Percentiles rank a stretch among this genome's conserved stretches.
phyloP scores from a whole-genome alignment of 2,113 vertebrate genomes.

The Ascaphus truei region DNA sequence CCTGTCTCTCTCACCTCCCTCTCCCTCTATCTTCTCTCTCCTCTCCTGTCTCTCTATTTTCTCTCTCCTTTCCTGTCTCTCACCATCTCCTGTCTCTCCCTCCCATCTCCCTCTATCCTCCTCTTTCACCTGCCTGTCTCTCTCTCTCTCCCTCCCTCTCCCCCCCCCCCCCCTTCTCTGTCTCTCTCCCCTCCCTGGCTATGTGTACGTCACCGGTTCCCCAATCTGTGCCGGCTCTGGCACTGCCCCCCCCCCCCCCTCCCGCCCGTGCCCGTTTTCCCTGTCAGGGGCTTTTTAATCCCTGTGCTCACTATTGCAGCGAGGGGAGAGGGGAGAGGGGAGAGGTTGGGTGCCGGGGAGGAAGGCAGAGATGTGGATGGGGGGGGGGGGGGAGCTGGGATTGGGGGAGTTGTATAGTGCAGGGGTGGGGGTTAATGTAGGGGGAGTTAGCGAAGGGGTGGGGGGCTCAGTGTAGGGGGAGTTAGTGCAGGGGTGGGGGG shows the following conservation, averaged over 20 bases:
- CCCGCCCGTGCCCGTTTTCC: conserved; percentile 16
- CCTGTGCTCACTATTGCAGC: conserved; percentile 31
- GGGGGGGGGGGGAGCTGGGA: not conserved
- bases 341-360: not conserved
- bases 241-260: conserved; percentile 9
- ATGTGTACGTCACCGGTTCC: conserved; percentile 44
- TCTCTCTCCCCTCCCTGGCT: not conserved
- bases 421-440: not conserved
- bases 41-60: not conserved
- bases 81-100: not conserved
- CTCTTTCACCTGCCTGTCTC: not conserved
- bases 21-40: not conserved
- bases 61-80: not conserved
- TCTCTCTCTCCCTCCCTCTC: not conserved
- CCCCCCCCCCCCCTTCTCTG: not conserved
- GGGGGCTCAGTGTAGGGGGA: not conserved
- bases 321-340: not conserved
- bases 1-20: not conserved
- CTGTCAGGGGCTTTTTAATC: conserved; percentile 35
- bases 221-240: conserved; percentile 38
- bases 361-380: conserved; percentile 2
- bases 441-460: not conserved
- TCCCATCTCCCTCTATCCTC: not conserved
- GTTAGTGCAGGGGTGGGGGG: not conserved
- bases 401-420: not conserved